Base-by-base conservation (phyloP, 2,113 vertebrate genomes). In the Synodontis membranacea region DNA sequence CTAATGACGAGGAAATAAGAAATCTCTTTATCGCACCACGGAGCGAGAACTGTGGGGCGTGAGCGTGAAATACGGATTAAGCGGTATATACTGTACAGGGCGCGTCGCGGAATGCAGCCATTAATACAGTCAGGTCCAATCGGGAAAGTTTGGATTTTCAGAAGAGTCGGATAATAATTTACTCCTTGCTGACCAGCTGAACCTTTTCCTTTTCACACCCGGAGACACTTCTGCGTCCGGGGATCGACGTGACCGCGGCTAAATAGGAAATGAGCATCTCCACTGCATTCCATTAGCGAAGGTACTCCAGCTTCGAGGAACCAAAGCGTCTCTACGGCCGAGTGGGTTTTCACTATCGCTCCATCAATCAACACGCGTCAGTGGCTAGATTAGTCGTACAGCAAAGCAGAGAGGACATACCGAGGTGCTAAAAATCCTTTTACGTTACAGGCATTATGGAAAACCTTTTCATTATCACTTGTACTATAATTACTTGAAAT, bases 1-100 rank as follows among this genome's bases (percentile, higher is more conserved):
- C 39, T 82, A 62, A 64, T 82, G 58, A 82, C 64, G 80, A 44
- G 39, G 56, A 82, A 46, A 46, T 82, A n/a, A 25, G 50, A 80
- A 80, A 64, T 62, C 37, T 64, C 39, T 82, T 82, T 64, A 82
- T 25, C 14, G 39, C 80, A 62, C 2, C 2, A 62, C 39, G 54
- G 15, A 46, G 80, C 39, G 0, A 31, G 39, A 44, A n/a, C 64
- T n/a, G n/a, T 5, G 4, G 14, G 80, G 31, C 17, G 39, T 23
- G 76, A 54, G 15, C 4, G 8, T 44, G 80, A 23, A 52, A 56
- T 37, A 14, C 34, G 34, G 54, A 0, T 44, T 60, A 15, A 28
- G 25, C 28, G 0, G 74, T n/a, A 28, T n/a, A 74, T 23, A 8
- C 46, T 4, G 46, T 46, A 75, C 72, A 75, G 21, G 72, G 72